A percentile compares a stretch with the other conserved stretches of the same genome.
phyloP scores from a whole-genome alignment of 2,113 vertebrate genomes.

The Odobenus rosmarus region DNA sequence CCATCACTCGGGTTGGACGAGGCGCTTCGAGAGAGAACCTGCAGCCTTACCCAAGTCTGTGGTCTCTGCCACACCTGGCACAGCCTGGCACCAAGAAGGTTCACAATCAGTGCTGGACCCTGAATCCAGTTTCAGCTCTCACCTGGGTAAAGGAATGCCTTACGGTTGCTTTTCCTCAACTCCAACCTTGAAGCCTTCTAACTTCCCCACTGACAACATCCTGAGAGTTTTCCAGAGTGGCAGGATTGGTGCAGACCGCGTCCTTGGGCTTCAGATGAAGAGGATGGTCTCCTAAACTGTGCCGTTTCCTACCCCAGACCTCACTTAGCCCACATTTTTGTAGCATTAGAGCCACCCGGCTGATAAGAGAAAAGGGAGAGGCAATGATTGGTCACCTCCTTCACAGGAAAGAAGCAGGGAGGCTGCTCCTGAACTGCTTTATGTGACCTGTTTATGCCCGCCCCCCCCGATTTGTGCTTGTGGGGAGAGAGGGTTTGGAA shows the following conservation, averaged over 20 bases:
- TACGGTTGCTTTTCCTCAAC: neutral
- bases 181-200: neutral
- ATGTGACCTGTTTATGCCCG: neutral
- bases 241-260: neutral
- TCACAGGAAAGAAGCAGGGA: fast-evolving
- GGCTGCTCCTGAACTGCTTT: neutral
- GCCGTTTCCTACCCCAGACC: neutral
- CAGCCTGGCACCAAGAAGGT: neutral
- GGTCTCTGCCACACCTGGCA: neutral
- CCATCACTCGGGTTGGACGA: neutral
- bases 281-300: neutral
- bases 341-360: neutral
- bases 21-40: neutral
- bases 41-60: neutral
- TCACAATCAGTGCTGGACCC: neutral
- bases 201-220: neutral
- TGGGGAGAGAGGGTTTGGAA: neutral
- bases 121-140: neutral
- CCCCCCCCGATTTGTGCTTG: neutral
- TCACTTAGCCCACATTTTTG: neutral
- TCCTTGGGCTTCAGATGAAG: slow-evolving; percentile 6
- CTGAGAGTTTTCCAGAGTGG: neutral
- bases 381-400: neutral
- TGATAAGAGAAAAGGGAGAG: neutral
- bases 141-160: neutral